These are phyloP conservation scores for Melanotaenia trifasciata DNA, from an alignment of 2,797 vertebrate species.

Conservation along the genomic window DNA sequence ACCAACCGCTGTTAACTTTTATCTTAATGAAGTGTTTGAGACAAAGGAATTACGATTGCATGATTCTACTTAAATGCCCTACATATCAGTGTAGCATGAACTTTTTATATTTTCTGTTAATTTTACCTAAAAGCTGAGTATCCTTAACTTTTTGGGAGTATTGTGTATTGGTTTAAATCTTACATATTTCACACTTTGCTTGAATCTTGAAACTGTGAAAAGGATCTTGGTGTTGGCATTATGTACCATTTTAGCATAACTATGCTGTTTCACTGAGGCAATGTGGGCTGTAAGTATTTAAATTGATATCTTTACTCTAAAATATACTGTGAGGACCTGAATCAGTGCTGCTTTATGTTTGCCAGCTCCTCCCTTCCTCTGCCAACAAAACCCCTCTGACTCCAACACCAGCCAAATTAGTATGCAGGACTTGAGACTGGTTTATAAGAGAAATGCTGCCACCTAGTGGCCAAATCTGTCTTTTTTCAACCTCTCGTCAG, in stretches of 20 bases:
- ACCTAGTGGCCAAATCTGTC: conserved; percentile 67
- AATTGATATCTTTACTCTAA: conserved; percentile 12
- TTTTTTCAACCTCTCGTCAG: neutral
- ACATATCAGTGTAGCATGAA: too few species aligned
- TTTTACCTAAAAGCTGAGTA: too few species aligned
- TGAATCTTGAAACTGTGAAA: neutral
- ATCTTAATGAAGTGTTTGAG: too few species aligned
- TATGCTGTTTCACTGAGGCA: neutral
- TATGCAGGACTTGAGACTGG: conserved; percentile 19
- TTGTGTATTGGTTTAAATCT: too few species aligned
- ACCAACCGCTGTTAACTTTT: too few species aligned
- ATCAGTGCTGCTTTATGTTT: conserved; percentile 56
- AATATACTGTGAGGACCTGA: conserved; percentile 29
- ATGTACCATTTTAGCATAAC: neutral
- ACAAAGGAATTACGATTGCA: too few species aligned
- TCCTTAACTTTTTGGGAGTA: too few species aligned
- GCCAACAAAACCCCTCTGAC: conserved; percentile 19
- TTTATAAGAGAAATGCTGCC: conserved; percentile 72
- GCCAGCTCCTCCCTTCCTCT: conserved; percentile 58
- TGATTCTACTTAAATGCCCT: too few species aligned
- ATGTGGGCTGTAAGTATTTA: conserved; percentile 10
- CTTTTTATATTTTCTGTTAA: too few species aligned
- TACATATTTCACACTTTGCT: neutral
- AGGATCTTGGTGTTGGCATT: too few species aligned
- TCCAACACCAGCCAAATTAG: conserved; percentile 70